These are phyloP conservation scores for Myodes glareolus DNA, from an alignment of 2,113 vertebrate species.

Conservation along the genomic window DNA sequence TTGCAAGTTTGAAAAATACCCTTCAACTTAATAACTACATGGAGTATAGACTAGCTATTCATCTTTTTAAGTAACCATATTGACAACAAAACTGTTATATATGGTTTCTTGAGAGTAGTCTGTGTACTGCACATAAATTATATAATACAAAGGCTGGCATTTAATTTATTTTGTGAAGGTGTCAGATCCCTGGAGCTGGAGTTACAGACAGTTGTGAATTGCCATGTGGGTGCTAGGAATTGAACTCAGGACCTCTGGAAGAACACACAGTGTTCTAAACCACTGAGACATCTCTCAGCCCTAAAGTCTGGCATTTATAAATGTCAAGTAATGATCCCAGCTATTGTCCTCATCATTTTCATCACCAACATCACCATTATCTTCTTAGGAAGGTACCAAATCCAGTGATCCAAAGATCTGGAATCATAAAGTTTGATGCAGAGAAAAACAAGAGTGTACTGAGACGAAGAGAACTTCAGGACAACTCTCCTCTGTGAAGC, in stretches of 20 bases:
- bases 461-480: background rate
- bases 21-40: background rate
- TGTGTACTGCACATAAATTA: background rate
- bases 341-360: background rate
- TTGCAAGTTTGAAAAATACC: slow-evolving; percentile 23
- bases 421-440: background rate
- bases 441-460: background rate
- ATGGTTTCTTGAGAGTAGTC: background rate
- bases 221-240: background rate
- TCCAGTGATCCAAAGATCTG: background rate
- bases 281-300: background rate
- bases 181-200: background rate
- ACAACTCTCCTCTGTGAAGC: background rate
- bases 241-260: background rate
- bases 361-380: too few species aligned
- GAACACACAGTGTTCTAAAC: background rate
- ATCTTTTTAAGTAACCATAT: slow-evolving; percentile 18
- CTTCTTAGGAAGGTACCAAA: background rate
- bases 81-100: background rate
- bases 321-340: background rate
- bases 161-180: background rate
- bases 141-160: background rate
- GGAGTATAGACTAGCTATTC: background rate
- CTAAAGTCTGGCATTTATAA: background rate
- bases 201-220: background rate